Evolutionary conservation across 2,797 vertebrate genomes (phyloP).

Genomic region (Phrynocephalus forsythii): DNA sequence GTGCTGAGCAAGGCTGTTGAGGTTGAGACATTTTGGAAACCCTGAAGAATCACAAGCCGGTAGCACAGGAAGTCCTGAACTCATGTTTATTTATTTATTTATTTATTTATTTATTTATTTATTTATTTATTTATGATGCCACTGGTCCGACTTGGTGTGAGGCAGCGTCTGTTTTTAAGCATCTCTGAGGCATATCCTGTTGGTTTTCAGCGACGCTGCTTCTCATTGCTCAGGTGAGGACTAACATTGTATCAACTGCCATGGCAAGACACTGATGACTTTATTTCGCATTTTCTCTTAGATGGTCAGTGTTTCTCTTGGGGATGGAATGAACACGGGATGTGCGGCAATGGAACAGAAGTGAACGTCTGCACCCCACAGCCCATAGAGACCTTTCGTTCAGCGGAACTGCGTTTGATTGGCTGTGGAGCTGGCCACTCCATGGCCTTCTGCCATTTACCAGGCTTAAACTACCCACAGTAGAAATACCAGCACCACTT

Average conservation of each 20-base stretch:
- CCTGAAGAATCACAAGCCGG: too few species aligned
- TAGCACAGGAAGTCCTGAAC: too few species aligned
- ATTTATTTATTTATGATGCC: too few species aligned
- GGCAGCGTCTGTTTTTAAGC: not conserved
- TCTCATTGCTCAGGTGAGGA: not conserved
- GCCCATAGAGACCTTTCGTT: constrained; percentile 73
- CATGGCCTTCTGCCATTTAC: constrained; percentile 81
- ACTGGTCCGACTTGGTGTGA: not conserved
- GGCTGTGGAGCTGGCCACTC: constrained; percentile 95
- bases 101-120: too few species aligned
- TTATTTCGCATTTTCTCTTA: constrained; percentile 68
- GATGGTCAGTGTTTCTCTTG: constrained; percentile 87
- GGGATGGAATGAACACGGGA: constrained; percentile 98
- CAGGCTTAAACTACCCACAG: not conserved
- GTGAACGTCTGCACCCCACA: constrained; percentile 79
- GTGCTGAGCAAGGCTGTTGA: too few species aligned
- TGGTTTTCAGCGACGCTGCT: not conserved
- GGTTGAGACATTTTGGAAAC: too few species aligned
- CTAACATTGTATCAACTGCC: not conserved
- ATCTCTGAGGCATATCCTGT: not conserved
- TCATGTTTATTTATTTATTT: too few species aligned
- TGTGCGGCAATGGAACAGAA: constrained; percentile 90
- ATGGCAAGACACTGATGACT: constrained; percentile 29
- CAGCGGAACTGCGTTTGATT: constrained; percentile 75
- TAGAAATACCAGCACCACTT: not conserved